Conservation (phyloP, 2,797 vertebrate genomes). For the Hipposideros larvatus region DNA sequence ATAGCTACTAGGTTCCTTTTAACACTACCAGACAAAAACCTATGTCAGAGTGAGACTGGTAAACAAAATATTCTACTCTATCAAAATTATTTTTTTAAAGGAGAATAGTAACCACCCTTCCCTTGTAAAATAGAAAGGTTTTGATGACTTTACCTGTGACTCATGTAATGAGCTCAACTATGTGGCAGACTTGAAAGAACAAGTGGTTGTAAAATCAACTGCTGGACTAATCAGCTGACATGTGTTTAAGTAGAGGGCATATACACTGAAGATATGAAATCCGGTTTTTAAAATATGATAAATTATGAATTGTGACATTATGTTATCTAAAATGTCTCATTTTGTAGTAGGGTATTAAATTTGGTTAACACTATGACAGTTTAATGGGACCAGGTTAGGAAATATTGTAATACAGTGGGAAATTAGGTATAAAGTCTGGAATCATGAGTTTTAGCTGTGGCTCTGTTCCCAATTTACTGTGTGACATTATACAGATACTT, state of each 20-base stretch:
- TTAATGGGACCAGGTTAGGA: neutral
- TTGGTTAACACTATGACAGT: neutral
- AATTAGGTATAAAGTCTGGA: neutral
- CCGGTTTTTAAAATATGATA: neutral
- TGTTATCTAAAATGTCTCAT: neutral
- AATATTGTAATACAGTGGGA: neutral
- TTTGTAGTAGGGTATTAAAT: neutral
- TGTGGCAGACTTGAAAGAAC: slow-evolving; percentile 11
- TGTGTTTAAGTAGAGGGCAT: neutral
- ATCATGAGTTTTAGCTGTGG: neutral
- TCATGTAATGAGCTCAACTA: slow-evolving; percentile 17
- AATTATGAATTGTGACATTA: neutral
- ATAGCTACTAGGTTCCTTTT: slow-evolving; percentile 59
- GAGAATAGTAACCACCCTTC: neutral
- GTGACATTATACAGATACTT: neutral
- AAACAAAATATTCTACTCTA: slow-evolving; percentile 60
- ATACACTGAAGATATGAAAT: neutral
- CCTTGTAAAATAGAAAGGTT: neutral
- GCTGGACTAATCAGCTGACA: neutral
- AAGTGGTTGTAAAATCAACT: slow-evolving; percentile 11
- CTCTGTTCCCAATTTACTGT: neutral
- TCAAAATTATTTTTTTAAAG: slow-evolving; percentile 51
- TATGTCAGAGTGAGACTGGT: neutral
- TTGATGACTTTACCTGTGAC: slow-evolving; percentile 32
- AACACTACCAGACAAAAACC: slow-evolving; percentile 26